phyloP scores from a whole-genome alignment of 2,888 invertebrate species.

The Toxonevra muliebris region DNA sequence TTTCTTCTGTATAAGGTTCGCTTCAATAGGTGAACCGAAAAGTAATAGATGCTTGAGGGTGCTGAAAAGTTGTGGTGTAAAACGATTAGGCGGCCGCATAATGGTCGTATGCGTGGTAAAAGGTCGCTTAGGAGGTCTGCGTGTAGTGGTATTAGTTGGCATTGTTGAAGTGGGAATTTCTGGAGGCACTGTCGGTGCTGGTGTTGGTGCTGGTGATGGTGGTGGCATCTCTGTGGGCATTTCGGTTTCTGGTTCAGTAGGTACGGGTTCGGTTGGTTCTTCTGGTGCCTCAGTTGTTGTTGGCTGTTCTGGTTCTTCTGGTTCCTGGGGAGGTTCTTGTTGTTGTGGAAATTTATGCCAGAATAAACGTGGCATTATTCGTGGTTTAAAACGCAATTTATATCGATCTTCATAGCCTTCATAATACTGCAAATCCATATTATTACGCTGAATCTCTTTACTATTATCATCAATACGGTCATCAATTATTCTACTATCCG shows the following conservation, averaged over 20 bases:
- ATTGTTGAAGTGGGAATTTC: conserved; percentile 13
- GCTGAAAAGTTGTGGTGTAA: conserved; percentile 42
- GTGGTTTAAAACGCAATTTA: conserved; percentile 52
- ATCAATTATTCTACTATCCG: not conserved
- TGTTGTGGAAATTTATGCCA: conserved; percentile 49
- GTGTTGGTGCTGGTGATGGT: conserved; percentile 35
- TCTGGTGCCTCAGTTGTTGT: conserved; percentile 32
- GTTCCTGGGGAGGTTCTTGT: conserved; percentile 43
- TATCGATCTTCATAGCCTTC: conserved; percentile 44
- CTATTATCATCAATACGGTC: not conserved
- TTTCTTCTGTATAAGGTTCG: conserved; percentile 55
- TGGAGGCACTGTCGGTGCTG: conserved; percentile 38
- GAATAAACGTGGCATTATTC: conserved; percentile 41
- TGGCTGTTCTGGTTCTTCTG: conserved; percentile 38
- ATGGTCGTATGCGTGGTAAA: conserved; percentile 43
- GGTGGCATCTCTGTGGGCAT: conserved; percentile 28
- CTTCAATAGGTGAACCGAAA: conserved; percentile 53
- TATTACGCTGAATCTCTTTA: not conserved
- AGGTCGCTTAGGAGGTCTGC: conserved; percentile 12
- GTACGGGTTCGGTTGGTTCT: conserved; percentile 19
- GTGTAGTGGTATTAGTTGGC: conserved; percentile 23
- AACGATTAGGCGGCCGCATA: conserved; percentile 48
- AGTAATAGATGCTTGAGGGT: conserved; percentile 53
- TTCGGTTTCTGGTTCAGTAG: conserved; percentile 24
- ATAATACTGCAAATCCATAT: conserved; percentile 2